Evolutionary conservation across 2,797 vertebrate species (phyloP).

Genomic region (Antennarius maculatus): DNA sequence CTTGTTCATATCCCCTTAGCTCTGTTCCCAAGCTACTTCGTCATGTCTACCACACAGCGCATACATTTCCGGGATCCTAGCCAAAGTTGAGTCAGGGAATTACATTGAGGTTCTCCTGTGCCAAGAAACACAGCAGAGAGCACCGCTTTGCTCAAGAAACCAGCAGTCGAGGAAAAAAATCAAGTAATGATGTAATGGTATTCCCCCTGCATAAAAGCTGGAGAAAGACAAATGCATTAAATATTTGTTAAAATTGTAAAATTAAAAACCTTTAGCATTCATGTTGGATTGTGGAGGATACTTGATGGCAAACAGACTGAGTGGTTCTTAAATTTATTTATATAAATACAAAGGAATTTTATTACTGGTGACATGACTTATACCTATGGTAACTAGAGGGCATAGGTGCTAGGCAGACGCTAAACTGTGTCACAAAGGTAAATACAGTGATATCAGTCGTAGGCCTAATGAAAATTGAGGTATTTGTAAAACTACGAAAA

Average conservation of each 20-base stretch:
- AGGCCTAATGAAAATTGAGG: no score
- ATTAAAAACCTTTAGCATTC: background rate
- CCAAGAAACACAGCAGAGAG: constrained; percentile 64
- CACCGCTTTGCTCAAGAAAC: constrained; percentile 43
- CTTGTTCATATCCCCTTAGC: constrained; percentile 5
- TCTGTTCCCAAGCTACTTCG: constrained; percentile 23
- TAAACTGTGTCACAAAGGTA: no score
- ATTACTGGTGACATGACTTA: constrained; percentile 12
- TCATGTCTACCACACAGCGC: constrained; percentile 61
- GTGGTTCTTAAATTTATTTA: background rate
- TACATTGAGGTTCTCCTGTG: constrained; percentile 49
- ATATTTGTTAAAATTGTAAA: constrained; percentile 8
- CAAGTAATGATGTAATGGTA: constrained; percentile 58
- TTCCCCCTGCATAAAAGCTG: constrained; percentile 35
- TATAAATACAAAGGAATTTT: constrained; percentile 22
- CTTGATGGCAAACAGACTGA: constrained; percentile 6
- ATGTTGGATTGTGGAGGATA: constrained; percentile 13
- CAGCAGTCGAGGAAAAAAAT: constrained; percentile 57
- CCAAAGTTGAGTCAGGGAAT: constrained; percentile 68
- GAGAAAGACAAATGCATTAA: background rate
- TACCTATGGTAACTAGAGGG: constrained; percentile 4
- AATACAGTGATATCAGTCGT: no score
- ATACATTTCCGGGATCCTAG: constrained; percentile 61
- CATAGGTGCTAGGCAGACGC: background rate
- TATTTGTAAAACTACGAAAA: no score